A percentile compares a stretch with the other conserved stretches of the same genome.
Conservation (phyloP, 2,797 vertebrate genomes). For the Antennarius maculatus region DNA sequence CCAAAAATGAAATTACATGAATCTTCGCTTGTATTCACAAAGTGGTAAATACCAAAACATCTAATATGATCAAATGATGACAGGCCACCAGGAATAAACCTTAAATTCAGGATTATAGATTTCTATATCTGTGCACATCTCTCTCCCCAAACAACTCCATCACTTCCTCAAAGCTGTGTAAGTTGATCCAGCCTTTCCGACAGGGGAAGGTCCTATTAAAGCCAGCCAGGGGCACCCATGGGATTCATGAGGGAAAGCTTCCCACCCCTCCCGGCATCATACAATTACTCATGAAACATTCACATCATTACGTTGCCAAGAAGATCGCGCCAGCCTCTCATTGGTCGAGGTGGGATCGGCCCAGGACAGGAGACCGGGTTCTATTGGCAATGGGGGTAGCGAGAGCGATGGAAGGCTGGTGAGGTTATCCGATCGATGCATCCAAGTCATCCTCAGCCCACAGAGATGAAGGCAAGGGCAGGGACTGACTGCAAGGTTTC, state of each 20-base stretch:
- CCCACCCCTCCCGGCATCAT: conserved; percentile 60
- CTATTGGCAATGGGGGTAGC: conserved; percentile 70
- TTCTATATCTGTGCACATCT: conserved; percentile 32
- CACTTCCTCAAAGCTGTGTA: conserved; percentile 63
- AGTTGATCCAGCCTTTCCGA: conserved; percentile 70
- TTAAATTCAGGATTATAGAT: conserved; percentile 11
- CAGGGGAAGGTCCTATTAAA: conserved; percentile 76
- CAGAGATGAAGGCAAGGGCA: conserved; percentile 51
- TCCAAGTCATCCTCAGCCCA: conserved; percentile 50
- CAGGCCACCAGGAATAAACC: neutral
- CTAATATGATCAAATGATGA: conserved; percentile 19
- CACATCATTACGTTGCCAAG: conserved; percentile 70
- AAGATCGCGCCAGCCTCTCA: conserved; percentile 66
- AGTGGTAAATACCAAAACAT: too few species aligned
- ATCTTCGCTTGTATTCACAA: too few species aligned
- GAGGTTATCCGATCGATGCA: conserved; percentile 61
- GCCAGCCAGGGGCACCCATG: conserved; percentile 60
- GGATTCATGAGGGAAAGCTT: conserved; percentile 64
- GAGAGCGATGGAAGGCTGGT: conserved; percentile 43
- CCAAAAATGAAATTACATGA: too few species aligned
- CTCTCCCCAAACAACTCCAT: conserved; percentile 28
- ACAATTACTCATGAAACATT: conserved; percentile 83
- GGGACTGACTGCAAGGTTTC: conserved; percentile 38
- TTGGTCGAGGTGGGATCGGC: conserved; percentile 79
- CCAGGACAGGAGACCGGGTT: conserved; percentile 77